Evolutionary conservation across 2,888 invertebrate species (phyloP).

Genomic region (Synergus laeviventris): DNA sequence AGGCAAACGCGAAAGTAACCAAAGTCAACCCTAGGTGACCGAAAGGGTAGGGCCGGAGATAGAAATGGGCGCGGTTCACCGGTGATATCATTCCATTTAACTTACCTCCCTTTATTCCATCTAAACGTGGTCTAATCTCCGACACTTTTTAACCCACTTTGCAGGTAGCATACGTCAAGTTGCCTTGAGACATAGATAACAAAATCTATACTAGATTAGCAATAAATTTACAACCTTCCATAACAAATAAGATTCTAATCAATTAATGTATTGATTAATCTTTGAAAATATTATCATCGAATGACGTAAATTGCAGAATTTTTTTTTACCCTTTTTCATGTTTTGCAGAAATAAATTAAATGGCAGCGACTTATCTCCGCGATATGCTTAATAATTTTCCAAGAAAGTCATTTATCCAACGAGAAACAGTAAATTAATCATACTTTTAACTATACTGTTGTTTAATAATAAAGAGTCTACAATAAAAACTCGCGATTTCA

Average conservation of each 20-base stretch:
- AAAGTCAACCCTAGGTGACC: neutral
- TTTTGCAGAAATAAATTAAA: too few species aligned
- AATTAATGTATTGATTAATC: neutral
- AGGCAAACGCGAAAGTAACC: conserved; percentile 14
- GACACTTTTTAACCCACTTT: conserved; percentile 20
- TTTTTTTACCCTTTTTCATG: too few species aligned
- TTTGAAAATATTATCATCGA: neutral
- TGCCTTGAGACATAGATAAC: conserved; percentile 25
- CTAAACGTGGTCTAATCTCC: conserved; percentile 26
- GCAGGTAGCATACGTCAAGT: neutral
- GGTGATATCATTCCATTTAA: conserved; percentile 37
- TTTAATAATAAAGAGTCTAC: neutral
- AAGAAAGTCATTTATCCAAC: too few species aligned
- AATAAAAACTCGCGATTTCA: neutral
- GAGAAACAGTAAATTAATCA: too few species aligned
- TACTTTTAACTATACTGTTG: too few species aligned
- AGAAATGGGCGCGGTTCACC: conserved; percentile 26
- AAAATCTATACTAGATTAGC: neutral
- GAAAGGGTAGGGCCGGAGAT: conserved; percentile 35
- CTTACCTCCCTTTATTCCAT: conserved; percentile 29
- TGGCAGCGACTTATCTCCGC: too few species aligned
- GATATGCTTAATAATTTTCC: too few species aligned
- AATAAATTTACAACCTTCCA: neutral
- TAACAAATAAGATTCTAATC: neutral
- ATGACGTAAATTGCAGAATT: too few species aligned